Evolutionary conservation across 2,888 invertebrate species (phyloP), one percentile per base, ranked within the genome.

Genomic region (Drosophila putrida): DNA sequence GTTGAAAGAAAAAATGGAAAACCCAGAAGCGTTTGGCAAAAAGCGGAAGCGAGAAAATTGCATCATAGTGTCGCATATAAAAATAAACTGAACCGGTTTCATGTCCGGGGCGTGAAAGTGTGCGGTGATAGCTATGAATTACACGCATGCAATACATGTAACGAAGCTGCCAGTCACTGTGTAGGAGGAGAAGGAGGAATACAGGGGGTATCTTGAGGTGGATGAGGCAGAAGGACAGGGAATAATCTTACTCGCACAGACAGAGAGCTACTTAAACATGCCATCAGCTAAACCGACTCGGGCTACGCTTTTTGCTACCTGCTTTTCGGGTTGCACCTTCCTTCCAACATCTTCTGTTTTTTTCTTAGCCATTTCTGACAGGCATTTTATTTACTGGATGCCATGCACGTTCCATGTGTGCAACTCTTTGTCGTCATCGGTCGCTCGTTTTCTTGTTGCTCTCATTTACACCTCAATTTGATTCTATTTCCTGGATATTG

Each of bases 381-480:
- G 39, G 13, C 59, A 60, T 59, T 75, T 73, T 73, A 80, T 80
- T 76, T 79, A 80, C 53, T 71, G 66, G 35, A 80, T 79, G 73
- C 78, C 28, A 44, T 77, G 74, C 79, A 79, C 79, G 79, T 80
- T 75, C 47, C 54, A 62, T 27, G 75, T 53, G 46, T 68, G 46
- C 57, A 55, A 60, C 51, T 59, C 65, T 67, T 58, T 70, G 55
- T 70, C 54, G 64, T 58, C 33, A 51, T 39, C 51, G 51, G 15
- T 20, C 49, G 54, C 55, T 59, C 63, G 59, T 64, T 44, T 73
- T 70, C 72, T 76, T 82, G 82, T 82, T 80, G 78, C 73, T 78
- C 78, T 77, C 88, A 88, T 89, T 89, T 89, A 86, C 88, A 87
- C 86, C 86, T 89, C 86, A 88, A 89, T 89, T 89, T 88, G 80